Base-by-base conservation (phyloP, 2,113 vertebrate species). In the Tyto alba region DNA sequence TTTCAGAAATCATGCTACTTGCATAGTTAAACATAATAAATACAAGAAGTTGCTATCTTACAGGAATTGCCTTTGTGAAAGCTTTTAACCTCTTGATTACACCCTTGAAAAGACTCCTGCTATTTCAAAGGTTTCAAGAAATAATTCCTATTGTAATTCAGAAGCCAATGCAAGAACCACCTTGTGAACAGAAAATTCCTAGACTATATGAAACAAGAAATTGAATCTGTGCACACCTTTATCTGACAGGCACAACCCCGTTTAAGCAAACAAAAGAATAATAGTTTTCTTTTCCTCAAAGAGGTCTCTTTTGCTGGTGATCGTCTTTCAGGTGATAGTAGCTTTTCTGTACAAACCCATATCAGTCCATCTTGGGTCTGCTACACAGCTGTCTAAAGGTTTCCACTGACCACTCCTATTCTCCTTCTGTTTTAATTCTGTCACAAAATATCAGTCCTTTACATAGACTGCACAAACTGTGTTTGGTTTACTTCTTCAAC, bases 181-280 rank as follows among this genome's bases (percentile, higher is more conserved):
- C 91, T 97, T 96, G 95, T 90, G 93, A 97, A 95, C 90, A 97
- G 96, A 96, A 95, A 95, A 95, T 93, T 97, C 93, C 92, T 95
- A 88, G 94, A 94, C 45, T 32, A 66, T 89, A 96, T 63, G 88
- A 96, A 97, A 95, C 48, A 91, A 97, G 98, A 98, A 98, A 98
- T 34, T 74, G 89, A 98, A 98, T 97, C 97, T 79, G 56, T 93
- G 89, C 86, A 96, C 90, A 97, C 95, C 93, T 97, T 98, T 98
- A 98, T 98, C 97, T 97, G 95, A 88, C 74, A 96, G 96, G 94
- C 92, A 96, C 94, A 96, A 84, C 82, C 91, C 93, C 91, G 36
- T 91, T 97, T 47, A 63, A 97, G 95, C 77, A 96, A 98, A 98
- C 97, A 98, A 98, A 98, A 98, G 97, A 93, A 90, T 91, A 96